Base-by-base conservation (phyloP, 2,888 invertebrate genomes). In the Pammene fasciana region DNA sequence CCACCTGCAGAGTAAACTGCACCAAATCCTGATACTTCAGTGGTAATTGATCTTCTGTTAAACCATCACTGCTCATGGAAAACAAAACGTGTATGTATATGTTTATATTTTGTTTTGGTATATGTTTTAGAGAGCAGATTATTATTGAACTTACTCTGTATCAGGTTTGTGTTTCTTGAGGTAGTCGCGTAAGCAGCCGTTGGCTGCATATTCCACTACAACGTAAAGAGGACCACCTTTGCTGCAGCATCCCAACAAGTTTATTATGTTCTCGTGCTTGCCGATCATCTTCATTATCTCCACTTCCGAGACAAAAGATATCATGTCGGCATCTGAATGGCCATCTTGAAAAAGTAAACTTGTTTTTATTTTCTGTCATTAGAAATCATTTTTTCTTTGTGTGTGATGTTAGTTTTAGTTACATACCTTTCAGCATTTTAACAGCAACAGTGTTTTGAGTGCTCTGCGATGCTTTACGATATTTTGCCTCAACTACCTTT, bases 271-370 rank as follows among this genome's bases (percentile, higher is more conserved):
- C 72, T 98, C 97, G 86, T 99, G 99, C 71, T 97, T 96, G 13
- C 99, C 99, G 65, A 99, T 97, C 94, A 97, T 97, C 90, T 99
- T 99, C 99, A 99, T 99, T 93, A 99, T 97, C 83, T 99, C 99
- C 99, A 99, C 98, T 88, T 99, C 99, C 0, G 97, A 97, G 8
- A 99, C 98, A 64, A 99, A 89, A 75, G 99, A 99, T 93, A 98
- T 97, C 95, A 99, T 96, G 84, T 99, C 99, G 7, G 97, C 95
- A 81, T 99, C 99, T 0, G 98, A 98, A 85, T 99, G 99, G 1
- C 98, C 98, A 90, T 98, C 98, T 97, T 89, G 0, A 84, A 81
- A 41, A 68, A 10, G 10, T 7, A 46, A 34, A 54, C 34, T 16
- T 34, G 8, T 7, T 11, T 6, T 13, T 26, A 54, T n/a, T 34